A percentile compares a stretch with the other conserved stretches of the same genome.
Evolutionary conservation across 2,888 invertebrate species (phyloP).

Genomic region (Cerceris ruficornis): DNA sequence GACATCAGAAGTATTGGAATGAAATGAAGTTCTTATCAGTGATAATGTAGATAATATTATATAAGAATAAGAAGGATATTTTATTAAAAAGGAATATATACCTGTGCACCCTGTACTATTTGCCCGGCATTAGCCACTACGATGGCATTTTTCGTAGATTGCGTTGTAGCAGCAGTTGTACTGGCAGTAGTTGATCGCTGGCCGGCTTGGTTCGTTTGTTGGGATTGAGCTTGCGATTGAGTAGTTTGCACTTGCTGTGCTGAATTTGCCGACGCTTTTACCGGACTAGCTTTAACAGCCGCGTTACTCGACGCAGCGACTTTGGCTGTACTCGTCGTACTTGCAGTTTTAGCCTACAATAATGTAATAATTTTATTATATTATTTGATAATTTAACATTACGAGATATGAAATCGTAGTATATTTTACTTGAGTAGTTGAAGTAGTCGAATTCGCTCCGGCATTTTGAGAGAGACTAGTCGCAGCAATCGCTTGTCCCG

Average conservation of each 20-base stretch:
- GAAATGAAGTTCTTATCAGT: no score
- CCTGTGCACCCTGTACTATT: conserved; percentile 71
- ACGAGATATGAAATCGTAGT: background rate
- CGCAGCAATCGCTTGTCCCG: conserved; percentile 84
- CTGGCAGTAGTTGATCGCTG: conserved; percentile 69
- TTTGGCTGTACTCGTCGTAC: conserved; percentile 62
- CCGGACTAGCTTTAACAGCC: conserved; percentile 63
- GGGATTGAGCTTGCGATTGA: conserved; percentile 66
- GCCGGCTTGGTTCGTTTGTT: conserved; percentile 60
- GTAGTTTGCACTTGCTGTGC: conserved; percentile 74
- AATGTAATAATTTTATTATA: background rate
- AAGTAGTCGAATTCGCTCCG: conserved; percentile 52
- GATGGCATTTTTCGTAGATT: conserved; percentile 73
- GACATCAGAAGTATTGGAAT: conserved; percentile 6
- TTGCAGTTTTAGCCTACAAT: conserved; percentile 68
- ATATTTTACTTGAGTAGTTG: conserved; percentile 52
- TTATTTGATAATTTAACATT: conserved; percentile 2
- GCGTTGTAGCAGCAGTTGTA: conserved; percentile 63
- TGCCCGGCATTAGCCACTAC: conserved; percentile 78
- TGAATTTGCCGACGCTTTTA: conserved; percentile 67
- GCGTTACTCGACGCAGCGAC: conserved; percentile 31
- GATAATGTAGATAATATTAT: no score
- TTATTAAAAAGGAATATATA: conserved; percentile 35
- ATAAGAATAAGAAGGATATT: background rate
- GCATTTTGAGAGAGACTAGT: conserved; percentile 71